A percentile compares a stretch with the other conserved stretches of the same genome.
Conservation (phyloP, 2,797 vertebrate genomes). For the Eupleurogrammus muticus region DNA sequence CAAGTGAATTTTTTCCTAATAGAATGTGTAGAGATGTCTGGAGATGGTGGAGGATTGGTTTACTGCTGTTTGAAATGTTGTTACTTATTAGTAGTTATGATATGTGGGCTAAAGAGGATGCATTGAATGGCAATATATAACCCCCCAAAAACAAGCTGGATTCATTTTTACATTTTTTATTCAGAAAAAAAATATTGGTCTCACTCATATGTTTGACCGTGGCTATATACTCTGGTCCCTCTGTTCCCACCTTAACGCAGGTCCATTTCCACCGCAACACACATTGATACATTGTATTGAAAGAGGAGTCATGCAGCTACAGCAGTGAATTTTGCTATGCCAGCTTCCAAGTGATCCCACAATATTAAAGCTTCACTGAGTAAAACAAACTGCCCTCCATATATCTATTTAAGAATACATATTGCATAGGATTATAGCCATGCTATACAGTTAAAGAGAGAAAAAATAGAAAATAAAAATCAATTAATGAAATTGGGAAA, state of each 20-base stretch:
- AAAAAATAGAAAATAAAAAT: constrained; percentile 89
- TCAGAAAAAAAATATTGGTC: constrained; percentile 96
- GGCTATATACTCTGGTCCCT: constrained; percentile 86
- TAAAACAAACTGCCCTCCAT: constrained; percentile 93
- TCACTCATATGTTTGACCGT: constrained; percentile 93
- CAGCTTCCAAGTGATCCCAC: constrained; percentile 89
- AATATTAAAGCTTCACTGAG: constrained; percentile 91
- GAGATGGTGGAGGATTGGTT: constrained; percentile 30
- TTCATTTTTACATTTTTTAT: constrained; percentile 91
- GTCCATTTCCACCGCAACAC: constrained; percentile 92
- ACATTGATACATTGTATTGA: constrained; percentile 91
- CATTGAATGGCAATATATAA: constrained; percentile 4
- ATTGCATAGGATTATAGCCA: constrained; percentile 99
- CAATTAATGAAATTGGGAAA: constrained; percentile 79
- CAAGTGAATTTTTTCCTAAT: constrained; percentile 43
- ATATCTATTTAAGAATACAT: constrained; percentile 90
- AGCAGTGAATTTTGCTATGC: constrained; percentile 90
- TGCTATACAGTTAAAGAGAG: constrained; percentile 91
- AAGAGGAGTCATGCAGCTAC: constrained; percentile 96
- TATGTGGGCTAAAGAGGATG: constrained; percentile 18
- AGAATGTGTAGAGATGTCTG: constrained; percentile 58
- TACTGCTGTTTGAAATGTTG: constrained; percentile 36
- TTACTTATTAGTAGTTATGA: constrained; percentile 23
- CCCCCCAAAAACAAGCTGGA: not conserved
- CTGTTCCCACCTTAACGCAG: constrained; percentile 79